phyloP scores from a whole-genome alignment of 2,113 vertebrate genomes.

The Crotalus tigris region DNA sequence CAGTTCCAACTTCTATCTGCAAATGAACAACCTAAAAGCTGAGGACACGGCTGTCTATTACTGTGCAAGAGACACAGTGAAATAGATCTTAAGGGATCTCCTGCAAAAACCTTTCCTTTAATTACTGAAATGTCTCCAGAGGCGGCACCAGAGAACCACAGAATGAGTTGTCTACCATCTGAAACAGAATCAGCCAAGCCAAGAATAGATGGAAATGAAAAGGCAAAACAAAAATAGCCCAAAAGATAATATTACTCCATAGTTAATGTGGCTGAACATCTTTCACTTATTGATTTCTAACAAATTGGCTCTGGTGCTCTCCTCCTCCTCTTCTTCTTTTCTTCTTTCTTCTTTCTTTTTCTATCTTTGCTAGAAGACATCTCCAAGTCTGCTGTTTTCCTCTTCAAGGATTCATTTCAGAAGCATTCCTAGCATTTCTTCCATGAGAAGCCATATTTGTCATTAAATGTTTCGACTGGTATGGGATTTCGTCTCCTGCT shows the following conservation, averaged over 20 bases:
- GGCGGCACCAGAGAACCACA: background rate
- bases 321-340: no score
- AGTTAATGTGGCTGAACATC: no score
- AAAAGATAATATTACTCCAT: rapidly evolving
- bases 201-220: background rate
- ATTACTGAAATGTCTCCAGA: background rate
- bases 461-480: no score
- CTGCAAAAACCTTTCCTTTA: background rate
- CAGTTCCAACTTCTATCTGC: background rate
- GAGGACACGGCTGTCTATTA: background rate
- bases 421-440: no score
- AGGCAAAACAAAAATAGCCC: background rate
- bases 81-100: background rate
- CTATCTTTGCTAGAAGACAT: no score
- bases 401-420: no score
- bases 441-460: no score
- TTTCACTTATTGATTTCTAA: no score
- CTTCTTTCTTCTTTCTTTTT: no score
- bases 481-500: no score
- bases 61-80: background rate
- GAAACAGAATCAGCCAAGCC: background rate
- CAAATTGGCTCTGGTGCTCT: no score
- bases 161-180: background rate
- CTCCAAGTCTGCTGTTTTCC: no score
- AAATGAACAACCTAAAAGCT: background rate